Evolutionary conservation across 2,113 vertebrate genomes (phyloP).

Genomic region (Bos javanicus): DNA sequence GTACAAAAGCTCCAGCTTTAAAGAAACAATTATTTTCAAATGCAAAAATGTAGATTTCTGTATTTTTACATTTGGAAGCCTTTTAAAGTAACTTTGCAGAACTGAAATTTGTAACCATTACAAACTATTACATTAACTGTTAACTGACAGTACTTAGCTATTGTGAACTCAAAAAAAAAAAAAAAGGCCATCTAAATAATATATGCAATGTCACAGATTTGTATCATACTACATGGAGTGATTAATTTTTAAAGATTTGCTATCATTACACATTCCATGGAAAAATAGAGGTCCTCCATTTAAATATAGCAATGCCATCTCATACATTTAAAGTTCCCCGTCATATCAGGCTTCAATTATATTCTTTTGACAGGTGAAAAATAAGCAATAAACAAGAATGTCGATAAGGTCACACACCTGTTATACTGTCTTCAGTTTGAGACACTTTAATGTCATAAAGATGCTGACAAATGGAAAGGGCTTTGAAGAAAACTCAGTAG

Average conservation of each 20-base stretch:
- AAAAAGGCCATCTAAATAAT: neutral
- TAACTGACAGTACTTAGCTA: neutral
- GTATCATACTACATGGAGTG: neutral
- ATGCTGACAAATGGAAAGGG: constrained; percentile 6
- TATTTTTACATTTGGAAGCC: neutral
- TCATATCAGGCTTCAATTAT: neutral
- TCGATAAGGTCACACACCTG: constrained; percentile 2
- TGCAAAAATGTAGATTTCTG: neutral
- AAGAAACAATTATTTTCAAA: neutral
- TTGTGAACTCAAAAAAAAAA: neutral
- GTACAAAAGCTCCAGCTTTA: neutral
- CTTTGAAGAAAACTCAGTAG: constrained; percentile 7
- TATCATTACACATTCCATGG: neutral
- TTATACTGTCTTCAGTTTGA: constrained; percentile 28
- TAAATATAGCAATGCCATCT: neutral
- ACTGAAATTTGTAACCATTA: neutral
- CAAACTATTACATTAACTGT: neutral
- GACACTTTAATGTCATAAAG: neutral
- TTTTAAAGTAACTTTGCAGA: neutral
- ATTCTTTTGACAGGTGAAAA: constrained; percentile 26
- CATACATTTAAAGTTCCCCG: neutral
- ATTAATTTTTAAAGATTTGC: neutral
- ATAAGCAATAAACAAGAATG: constrained; percentile 32
- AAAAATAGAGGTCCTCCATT: neutral
- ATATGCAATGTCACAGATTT: neutral